Evolutionary conservation across 2,888 invertebrate species (phyloP), one percentile per base, ranked within the genome.

Genomic region (Stegophylla sp.): DNA sequence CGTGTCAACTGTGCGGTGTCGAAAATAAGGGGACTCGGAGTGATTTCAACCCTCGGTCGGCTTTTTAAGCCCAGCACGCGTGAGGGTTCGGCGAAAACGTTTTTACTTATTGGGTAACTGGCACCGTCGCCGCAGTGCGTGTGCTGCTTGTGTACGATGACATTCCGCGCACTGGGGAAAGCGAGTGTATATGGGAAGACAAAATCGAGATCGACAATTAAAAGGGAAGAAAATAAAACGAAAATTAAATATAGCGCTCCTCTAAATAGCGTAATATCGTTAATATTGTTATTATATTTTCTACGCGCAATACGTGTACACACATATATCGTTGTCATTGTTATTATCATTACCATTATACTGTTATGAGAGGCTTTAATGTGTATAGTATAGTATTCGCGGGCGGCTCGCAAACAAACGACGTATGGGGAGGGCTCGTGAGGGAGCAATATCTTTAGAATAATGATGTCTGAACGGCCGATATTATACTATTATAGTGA

Each of bases 381-480:
- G n/a, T n/a, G n/a, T n/a, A n/a, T n/a, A n/a, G n/a, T n/a, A n/a
- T n/a, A 26, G 17, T 72, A 34, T 72, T 43, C 23, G 48, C 43
- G 26, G 41, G 12, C 17, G 72, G 13, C 41, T 12, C 7, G 7
- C 12, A 56, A 12, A 20, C 12, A 43, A 43, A 43, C 43, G 43
- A 7, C 56, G 56, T 41, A 20, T 41, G 10, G 41, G 63, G 71
- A 34, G 1, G 9, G 48, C 34, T 7, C 0, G 34, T 34, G 43
- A n/a, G 56, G 51, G 34, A 28, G 56, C 45, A 56, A 56, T 77
- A 77, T 77, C 76, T 77, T 67, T 45, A 45, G 67, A 77, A 67
- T 77, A 67, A 77, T 56, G 76, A 77, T 53, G 66, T 67, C 67
- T 34, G 76, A 77, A 77, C n/a, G 67, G 56, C 76, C 66, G 76